These are phyloP conservation scores for Chorisops tibialis DNA, from an alignment of 2,888 invertebrate genomes.

Conservation along the genomic window DNA sequence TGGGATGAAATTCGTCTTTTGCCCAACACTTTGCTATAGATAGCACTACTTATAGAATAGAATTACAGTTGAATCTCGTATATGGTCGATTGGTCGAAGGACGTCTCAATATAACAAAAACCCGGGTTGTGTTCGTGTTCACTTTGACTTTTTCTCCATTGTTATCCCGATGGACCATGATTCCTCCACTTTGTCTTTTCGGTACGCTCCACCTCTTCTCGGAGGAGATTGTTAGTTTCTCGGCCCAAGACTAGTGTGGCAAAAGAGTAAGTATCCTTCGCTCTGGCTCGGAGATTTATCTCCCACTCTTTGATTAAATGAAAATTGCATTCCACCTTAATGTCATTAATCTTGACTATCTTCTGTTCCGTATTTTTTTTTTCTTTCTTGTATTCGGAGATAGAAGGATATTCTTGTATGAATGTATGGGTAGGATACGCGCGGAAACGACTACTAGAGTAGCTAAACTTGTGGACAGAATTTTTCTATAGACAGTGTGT, in stretches of 20 bases:
- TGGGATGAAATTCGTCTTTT: too few species aligned
- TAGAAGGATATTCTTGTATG: too few species aligned
- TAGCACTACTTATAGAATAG: too few species aligned
- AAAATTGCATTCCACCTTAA: slow-evolving; percentile 32
- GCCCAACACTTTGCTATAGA: too few species aligned
- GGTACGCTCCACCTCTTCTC: background rate
- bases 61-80: too few species aligned
- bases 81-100: background rate
- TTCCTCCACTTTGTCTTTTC: slow-evolving; percentile 15
- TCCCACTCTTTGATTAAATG: slow-evolving; percentile 32
- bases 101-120: slow-evolving; percentile 3
- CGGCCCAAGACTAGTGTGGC: background rate
- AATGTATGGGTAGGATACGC: too few species aligned
- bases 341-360: slow-evolving; percentile 31
- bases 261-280: slow-evolving; percentile 18
- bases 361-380: slow-evolving; percentile 19
- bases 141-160: slow-evolving; percentile 6
- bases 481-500: too few species aligned
- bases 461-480: too few species aligned
- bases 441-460: too few species aligned
- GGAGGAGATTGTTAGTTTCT: background rate
- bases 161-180: slow-evolving; percentile 9
- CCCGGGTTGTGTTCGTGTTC: background rate
- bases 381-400: background rate
- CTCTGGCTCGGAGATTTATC: slow-evolving; percentile 25